Base-by-base conservation (phyloP, 2,888 invertebrate species). In the Vesta saturnalis region DNA sequence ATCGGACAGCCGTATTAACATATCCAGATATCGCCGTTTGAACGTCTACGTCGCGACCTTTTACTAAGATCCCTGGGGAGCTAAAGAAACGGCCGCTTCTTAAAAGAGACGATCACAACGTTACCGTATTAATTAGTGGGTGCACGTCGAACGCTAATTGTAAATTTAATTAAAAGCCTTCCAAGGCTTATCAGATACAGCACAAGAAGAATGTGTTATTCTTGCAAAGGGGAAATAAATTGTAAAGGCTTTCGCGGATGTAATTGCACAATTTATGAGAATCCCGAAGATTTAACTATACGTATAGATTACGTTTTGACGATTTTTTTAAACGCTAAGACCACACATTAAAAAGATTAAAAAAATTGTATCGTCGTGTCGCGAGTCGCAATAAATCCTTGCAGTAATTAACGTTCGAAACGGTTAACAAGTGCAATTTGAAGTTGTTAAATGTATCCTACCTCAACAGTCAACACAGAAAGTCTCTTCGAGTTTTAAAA, bases 121-220 rank as follows among this genome's bases (percentile, higher is more conserved):
- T 73, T 74, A 65, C 75, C 79, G 82, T 82, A 81, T 82, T 83
- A 83, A 83, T 83, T 83, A 83, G 82, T 79, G 82, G 81, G 80
- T 81, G 81, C 80, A 82, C 80, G 81, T 80, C 80, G 78, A 75
- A 76, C 79, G 82, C 82, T 82, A 83, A 83, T 83, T 83, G 82
- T 80, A 80, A 82, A 81, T 82, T 82, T 83, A 83, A 83, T 83
- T 83, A 83, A 83, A 82, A 79, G 77, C 79, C 79, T 76, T 77
- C 78, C 77, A 75, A 74, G 75, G 77, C 74, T 79, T 81, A 81
- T 81, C 81, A 77, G 81, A 81, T 81, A 77, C 76, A 73, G 74
- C 72, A 65, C 73, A 76, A 78, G 79, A 78, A 76, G 77, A 77
- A 80, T 80, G 78, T 76, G 79, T 80, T 79, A 80, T 79, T 79